Evolutionary conservation across 2,797 vertebrate species (phyloP), one percentile per base, ranked within the genome.

Genomic region (Spinus pinus): DNA sequence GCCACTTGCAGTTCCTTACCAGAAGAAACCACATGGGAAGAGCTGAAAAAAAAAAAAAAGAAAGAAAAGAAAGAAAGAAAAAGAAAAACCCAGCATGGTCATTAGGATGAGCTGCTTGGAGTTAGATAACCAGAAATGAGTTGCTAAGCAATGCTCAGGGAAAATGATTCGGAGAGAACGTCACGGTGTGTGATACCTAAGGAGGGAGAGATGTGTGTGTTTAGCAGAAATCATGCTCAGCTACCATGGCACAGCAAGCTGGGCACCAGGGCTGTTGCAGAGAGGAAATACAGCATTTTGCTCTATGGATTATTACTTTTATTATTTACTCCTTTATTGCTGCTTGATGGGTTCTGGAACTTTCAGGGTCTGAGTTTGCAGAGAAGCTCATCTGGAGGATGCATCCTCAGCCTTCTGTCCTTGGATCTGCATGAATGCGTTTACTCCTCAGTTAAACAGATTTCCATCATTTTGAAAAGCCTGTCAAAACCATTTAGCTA

Each of bases 401-500:
- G 28, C 23, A 47, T 69, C 82, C 30, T 89, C 30, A 20, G 69
- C 79, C 23, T 42, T 82, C 58, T 49, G 9, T 37, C 51, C 65
- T 86, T 64, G 85, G 42, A 65, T n/a, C 30, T 61, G 24, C 80
- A 82, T 28, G 77, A 79, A 82, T 1, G 7, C 57, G 74, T 85
- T 96, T 91, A 66, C 54, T 91, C 65, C 89, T 87, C 39, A n/a
- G n/a, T 80, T 85, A 82, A 84, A 57, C 70, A 90, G 50, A 51
- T 93, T 95, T 94, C 49, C 71, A 72, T 95, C 88, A 61, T 72
- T 83, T 89, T 81, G 42, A 46, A 85, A 93, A 97, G 80, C 49
- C 91, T 86, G 54, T 94, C 95, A 95, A 85, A 96, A 81, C 58
- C 49, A 53, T 79, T 96, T 92, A 91, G 56, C 67, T 83, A 60